Evolutionary conservation across 2,888 invertebrate species (phyloP), one percentile per base, ranked within the genome.

Genomic region (Drosophila monieri): DNA sequence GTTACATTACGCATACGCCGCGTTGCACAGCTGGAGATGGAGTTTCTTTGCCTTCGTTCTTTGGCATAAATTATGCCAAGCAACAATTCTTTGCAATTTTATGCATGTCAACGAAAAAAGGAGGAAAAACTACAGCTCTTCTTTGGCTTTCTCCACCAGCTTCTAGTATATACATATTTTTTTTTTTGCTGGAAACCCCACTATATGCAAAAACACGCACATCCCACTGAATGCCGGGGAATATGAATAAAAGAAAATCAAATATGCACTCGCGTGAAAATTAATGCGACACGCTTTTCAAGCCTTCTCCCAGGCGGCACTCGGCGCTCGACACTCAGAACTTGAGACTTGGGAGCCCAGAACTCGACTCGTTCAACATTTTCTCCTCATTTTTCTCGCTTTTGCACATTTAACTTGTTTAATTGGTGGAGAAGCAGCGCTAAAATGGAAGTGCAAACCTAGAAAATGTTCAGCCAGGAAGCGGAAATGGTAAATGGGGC

Each of bases 1-100:
- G 78, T 61, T 66, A 73, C 78, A 84, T 84, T 86, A 78, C 76
- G 81, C 49, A 84, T 80, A 80, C 86, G 81, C 78, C 62, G 51
- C 49, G 65, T 52, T 69, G 70, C 68, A 47, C 77, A 55, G 15
- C n/a, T 18, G 15, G 15, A 10, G 25, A 48, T 27, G 39, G 14
- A 30, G 48, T 18, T 21, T 14, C 18, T 14, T 35, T n/a, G 14
- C 21, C 25, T 15, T 44, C 6, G 21, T 12, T n/a, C 32, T 37
- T 43, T 70, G 73, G 35, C 71, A 72, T 80, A 80, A 84, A 74
- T 85, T 85, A 84, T 75, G 74, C 56, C 67, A 59, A 41, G 55
- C 70, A 62, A 71, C 72, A 70, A 73, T 75, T 84, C 68, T 67
- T 73, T 74, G 73, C 80, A 77, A 75, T 71, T 72, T 83, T 69